Percentiles rank a stretch among this genome's conserved stretches.
phyloP scores from a whole-genome alignment of 2,113 vertebrate genomes.

The Sphyrna mokarran region DNA sequence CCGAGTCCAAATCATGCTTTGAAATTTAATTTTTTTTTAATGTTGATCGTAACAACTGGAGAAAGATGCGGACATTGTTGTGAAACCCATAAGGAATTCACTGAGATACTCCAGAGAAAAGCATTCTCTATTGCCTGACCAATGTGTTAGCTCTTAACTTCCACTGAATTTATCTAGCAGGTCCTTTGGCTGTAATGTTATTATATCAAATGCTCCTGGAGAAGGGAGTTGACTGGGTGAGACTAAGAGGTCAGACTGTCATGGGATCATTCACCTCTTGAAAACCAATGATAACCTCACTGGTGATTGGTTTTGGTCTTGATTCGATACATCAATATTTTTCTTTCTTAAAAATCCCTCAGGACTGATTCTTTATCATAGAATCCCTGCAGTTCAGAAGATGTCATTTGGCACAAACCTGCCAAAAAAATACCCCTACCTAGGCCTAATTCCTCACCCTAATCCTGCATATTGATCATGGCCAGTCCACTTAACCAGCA shows the following conservation, averaged over 20 bases:
- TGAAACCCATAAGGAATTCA: background rate
- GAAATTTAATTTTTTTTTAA: background rate
- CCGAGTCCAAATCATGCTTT: background rate
- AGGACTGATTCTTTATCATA: background rate
- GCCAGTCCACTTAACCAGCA: too few relatives aligned
- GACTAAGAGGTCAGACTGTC: too few relatives aligned
- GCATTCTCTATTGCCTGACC: background rate
- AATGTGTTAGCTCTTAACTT: background rate
- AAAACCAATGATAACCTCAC: background rate
- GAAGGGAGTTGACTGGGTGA: too few relatives aligned
- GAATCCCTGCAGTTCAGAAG: too few relatives aligned
- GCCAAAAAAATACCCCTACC: too few relatives aligned
- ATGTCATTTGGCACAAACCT: too few relatives aligned
- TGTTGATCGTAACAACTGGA: background rate
- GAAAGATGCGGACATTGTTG: background rate
- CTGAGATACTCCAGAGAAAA: background rate
- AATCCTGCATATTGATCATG: too few relatives aligned
- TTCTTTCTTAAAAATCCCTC: background rate
- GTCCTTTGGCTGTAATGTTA: background rate
- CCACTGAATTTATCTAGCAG: background rate
- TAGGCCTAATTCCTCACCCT: too few relatives aligned
- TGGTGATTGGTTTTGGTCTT: background rate
- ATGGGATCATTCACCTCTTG: background rate
- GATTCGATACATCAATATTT: background rate
- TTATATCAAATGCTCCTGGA: background rate